These are phyloP conservation scores for Turnix velox DNA, from an alignment of 2,113 vertebrate genomes.

Conservation along the genomic window DNA sequence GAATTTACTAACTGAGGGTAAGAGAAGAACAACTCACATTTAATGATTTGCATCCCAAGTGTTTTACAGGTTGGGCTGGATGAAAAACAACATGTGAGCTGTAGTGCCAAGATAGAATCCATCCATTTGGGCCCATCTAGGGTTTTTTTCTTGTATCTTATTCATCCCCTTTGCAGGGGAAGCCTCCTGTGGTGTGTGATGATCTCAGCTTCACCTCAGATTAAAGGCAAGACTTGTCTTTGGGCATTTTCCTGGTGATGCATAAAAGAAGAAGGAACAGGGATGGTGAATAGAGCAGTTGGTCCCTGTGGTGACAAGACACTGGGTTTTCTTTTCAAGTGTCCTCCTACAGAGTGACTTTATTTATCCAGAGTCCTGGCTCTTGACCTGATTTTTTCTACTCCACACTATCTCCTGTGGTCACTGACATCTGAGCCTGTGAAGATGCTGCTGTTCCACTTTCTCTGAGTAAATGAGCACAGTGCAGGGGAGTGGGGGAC, in stretches of 20 bases:
- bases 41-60: background rate
- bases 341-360: background rate
- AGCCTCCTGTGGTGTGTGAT: background rate
- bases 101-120: conserved; percentile 11
- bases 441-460: background rate
- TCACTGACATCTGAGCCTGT: background rate
- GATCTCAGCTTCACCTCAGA: background rate
- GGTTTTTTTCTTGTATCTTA: background rate
- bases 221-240: background rate
- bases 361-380: background rate
- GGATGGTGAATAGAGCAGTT: accelerated
- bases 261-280: background rate
- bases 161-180: background rate
- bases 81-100: conserved; percentile 23
- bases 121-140: background rate
- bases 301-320: background rate
- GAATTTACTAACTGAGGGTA: background rate
- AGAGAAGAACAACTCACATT: background rate
- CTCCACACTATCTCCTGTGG: background rate
- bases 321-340: background rate
- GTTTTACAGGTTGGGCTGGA: background rate
- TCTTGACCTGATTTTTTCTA: conserved; percentile 8
- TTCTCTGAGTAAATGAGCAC: background rate
- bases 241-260: background rate
- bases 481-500: background rate